Evolutionary conservation across 2,888 invertebrate genomes (phyloP), one percentile per base, ranked within the genome.

Genomic region (Tetramorium bicarinatum): DNA sequence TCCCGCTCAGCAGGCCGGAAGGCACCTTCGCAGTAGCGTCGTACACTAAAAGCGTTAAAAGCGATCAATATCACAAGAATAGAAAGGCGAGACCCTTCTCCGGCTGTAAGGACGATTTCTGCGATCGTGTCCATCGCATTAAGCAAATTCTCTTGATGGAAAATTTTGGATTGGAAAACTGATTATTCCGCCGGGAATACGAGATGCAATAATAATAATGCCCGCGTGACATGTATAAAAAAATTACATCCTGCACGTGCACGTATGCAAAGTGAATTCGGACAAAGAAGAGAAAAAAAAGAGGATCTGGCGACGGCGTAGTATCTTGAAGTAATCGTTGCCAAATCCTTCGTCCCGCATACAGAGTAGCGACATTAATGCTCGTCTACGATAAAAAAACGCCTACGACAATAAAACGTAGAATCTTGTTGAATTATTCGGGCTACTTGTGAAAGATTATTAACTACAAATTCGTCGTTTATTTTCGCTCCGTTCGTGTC

Each of bases 11-110:
- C 62, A 97, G 95, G 49, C 97, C 97, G 0, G 97, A 96, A 0
- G 97, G 96, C 8, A 96, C 95, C 93, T 97, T 97, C 2, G 97
- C 97, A 3, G 97, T 96, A n/a, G 97, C 96, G 93, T 97, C 97
- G 92, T 96, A 96, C 97, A 97, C 97, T 97, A 93, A 82, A 94
- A 93, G 29, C 13, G 0, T 25, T 9, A n/a, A 54, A 29, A 29
- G 29, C 13, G 44, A 75, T 76, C 18, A 18, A 66, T 64, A 64
- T 75, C 34, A 34, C 34, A 25, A 64, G 49, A 49, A 49, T 66
- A 18, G 34, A 34, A 64, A 62, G 18, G 1, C 9, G n/a, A 38
- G 3, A 25, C 15, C 7, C 0, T 25, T 8, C n/a, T 61, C 15
- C 34, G 11, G 0, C 11, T 11, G n/a, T 25, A 18, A 72, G 18